A percentile compares a stretch with the other conserved stretches of the same genome.
Conservation (phyloP, 2,888 invertebrate genomes). For the Ichneumoninae sp. region DNA sequence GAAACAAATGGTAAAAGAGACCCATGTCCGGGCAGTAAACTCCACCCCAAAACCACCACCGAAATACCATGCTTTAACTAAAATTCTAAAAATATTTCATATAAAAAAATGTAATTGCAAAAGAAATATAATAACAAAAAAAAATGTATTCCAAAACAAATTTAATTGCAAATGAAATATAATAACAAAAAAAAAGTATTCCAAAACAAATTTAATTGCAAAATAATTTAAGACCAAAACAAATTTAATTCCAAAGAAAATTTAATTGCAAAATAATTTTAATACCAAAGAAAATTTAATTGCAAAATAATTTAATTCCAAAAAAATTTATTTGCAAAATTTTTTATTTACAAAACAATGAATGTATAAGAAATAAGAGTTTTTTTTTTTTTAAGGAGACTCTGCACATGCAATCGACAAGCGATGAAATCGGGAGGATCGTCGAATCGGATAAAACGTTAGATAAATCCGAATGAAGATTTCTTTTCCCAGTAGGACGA, state of each 20-base stretch:
- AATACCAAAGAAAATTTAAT: neutral
- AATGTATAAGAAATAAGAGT: neutral
- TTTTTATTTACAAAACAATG: neutral
- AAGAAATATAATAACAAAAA: too few species aligned
- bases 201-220: neutral
- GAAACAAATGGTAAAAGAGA: constrained; percentile 82
- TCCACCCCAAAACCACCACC: constrained; percentile 79
- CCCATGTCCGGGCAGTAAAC: constrained; percentile 82
- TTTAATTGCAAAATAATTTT: neutral
- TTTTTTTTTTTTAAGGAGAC: too few species aligned
- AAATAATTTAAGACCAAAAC: too few species aligned
- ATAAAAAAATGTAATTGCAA: neutral
- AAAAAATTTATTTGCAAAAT: neutral
- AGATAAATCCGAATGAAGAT: constrained; percentile 8
- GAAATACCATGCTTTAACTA: constrained; percentile 63
- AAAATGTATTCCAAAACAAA: too few species aligned
- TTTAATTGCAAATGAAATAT: too few species aligned
- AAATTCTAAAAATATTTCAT: neutral
- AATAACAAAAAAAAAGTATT: too few species aligned
- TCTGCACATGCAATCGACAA: neutral
- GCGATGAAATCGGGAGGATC: neutral
- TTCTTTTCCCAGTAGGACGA: neutral
- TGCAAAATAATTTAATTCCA: neutral
- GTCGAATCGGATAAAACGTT: neutral
- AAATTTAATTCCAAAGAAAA: too few species aligned